Conservation (phyloP, 2,113 vertebrate genomes). For the Gopherus flavomarginatus region DNA sequence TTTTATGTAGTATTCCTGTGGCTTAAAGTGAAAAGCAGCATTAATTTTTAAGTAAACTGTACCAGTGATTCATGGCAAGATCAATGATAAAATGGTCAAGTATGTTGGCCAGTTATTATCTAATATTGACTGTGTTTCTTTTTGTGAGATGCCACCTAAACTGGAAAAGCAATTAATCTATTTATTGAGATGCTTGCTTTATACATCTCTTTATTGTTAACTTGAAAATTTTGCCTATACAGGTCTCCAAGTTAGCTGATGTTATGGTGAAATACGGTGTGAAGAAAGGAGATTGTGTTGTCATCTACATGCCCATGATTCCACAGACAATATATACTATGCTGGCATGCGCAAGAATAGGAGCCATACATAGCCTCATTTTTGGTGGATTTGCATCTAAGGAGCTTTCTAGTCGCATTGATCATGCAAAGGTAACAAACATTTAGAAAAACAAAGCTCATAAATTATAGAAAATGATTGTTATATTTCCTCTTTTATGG, state of each 20-base stretch:
- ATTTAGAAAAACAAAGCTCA: neutral
- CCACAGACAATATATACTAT: conserved; percentile 94
- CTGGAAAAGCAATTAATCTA: neutral
- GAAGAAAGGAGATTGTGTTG: conserved; percentile 90
- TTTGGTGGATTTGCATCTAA: conserved; percentile 97
- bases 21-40: neutral
- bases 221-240: conserved; percentile 36
- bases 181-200: neutral
- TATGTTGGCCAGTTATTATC: neutral
- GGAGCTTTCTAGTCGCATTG: conserved; percentile 91
- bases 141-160: neutral
- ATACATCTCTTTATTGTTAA: neutral
- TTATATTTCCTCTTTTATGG: neutral
- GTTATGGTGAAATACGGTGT: conserved; percentile 90
- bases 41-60: neutral
- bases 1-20: neutral
- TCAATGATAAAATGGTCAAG: neutral
- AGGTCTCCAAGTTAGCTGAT: conserved; percentile 94
- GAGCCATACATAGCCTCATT: conserved; percentile 96
- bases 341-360: conserved; percentile 94
- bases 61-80: neutral
- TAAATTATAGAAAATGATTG: neutral
- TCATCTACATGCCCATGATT: conserved; percentile 99
- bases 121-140: neutral
- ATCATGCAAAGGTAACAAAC: conserved; percentile 90